Conservation (phyloP, 2,113 vertebrate species). For the Bettongia penicillata region DNA sequence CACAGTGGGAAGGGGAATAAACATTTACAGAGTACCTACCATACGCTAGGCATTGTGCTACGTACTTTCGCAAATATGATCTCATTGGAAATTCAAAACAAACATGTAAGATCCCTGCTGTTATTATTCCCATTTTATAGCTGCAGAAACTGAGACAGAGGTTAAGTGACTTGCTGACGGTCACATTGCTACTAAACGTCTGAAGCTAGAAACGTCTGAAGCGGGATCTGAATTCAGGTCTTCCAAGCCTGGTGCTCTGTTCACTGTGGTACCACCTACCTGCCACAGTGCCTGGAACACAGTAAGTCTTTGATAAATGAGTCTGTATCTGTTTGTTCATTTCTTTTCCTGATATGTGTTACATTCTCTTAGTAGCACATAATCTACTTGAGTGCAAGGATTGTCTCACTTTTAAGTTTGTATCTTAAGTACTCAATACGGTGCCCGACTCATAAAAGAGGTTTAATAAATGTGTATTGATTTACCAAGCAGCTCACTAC, state of each 20-base stretch:
- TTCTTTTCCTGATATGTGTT: not conserved
- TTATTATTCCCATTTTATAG: not conserved
- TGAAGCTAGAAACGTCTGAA: not conserved
- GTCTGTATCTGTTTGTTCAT: not conserved
- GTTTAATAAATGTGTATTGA: not conserved
- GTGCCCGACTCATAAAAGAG: no score
- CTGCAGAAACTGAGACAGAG: not conserved
- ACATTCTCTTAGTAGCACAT: not conserved
- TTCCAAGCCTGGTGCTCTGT: not conserved
- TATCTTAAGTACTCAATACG: no score
- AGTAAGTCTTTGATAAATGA: not conserved
- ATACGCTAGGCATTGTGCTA: not conserved
- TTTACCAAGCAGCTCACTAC: not conserved
- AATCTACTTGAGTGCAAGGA: not conserved
- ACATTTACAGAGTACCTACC: not conserved
- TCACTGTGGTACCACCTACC: not conserved
- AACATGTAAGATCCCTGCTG: not conserved
- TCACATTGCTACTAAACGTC: not conserved
- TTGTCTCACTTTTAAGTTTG: not conserved
- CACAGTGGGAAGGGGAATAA: not conserved
- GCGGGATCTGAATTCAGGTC: not conserved
- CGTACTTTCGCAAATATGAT: not conserved
- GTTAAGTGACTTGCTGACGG: not conserved
- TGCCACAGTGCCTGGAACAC: not conserved
- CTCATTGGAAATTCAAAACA: not conserved